phyloP scores from a whole-genome alignment of 2,888 invertebrate species.

The Selenia dentaria region DNA sequence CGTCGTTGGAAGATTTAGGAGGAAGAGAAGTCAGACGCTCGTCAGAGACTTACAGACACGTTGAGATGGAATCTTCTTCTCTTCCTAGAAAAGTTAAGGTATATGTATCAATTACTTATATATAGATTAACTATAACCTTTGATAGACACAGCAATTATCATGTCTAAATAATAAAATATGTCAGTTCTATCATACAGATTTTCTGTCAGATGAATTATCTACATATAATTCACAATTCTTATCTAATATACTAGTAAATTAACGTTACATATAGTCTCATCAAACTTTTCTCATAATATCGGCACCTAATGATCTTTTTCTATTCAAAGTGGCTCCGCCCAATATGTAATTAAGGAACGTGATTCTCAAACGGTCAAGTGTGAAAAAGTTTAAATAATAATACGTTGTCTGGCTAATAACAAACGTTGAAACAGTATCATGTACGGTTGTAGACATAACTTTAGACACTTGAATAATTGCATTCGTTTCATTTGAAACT shows the following conservation, averaged over 20 bases:
- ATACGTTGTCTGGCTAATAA: slow-evolving; percentile 41
- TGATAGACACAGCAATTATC: too few relatives aligned
- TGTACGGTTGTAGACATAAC: slow-evolving; percentile 41
- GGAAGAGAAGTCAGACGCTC: slow-evolving; percentile 85
- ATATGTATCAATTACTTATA: too few relatives aligned
- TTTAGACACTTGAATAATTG: slow-evolving; percentile 43
- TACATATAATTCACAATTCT: too few relatives aligned
- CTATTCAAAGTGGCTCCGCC: slow-evolving; percentile 8
- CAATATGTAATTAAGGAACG: slow-evolving; percentile 21
- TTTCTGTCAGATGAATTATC: too few relatives aligned
- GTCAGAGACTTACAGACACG: slow-evolving; percentile 83
- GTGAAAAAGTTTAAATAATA: slow-evolving; percentile 34
- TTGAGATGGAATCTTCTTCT: slow-evolving; percentile 80
- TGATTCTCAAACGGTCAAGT: slow-evolving; percentile 14
- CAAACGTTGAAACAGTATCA: slow-evolving; percentile 43
- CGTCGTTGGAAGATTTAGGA: slow-evolving; percentile 88
- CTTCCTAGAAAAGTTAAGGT: slow-evolving; percentile 92
- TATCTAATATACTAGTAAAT: too few relatives aligned
- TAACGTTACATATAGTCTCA: too few relatives aligned
- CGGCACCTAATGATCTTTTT: slow-evolving; percentile 17
- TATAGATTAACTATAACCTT: too few relatives aligned
- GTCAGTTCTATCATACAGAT: too few relatives aligned
- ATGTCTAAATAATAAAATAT: too few relatives aligned
- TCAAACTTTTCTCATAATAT: too few relatives aligned
- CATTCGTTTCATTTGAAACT: slow-evolving; percentile 30